These are phyloP conservation scores for Pheosia gnoma DNA, from an alignment of 2,888 invertebrate species.

Conservation along the genomic window DNA sequence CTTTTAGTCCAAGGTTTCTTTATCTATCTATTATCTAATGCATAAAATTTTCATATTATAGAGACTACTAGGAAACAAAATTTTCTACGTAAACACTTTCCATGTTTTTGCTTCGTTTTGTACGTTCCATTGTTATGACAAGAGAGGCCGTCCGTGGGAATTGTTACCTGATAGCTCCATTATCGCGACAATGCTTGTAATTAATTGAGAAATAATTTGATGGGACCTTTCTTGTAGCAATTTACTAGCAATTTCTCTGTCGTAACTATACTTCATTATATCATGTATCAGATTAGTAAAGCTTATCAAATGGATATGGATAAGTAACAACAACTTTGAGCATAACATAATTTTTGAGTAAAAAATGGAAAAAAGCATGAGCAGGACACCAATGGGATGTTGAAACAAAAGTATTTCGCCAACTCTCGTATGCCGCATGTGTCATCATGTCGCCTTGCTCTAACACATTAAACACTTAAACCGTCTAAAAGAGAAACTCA, in stretches of 20 bases:
- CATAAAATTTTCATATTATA: not conserved
- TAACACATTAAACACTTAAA: conserved; percentile 21
- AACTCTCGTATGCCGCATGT: not conserved
- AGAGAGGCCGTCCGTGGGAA: conserved; percentile 26
- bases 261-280: not conserved
- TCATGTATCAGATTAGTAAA: not conserved
- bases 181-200: conserved; percentile 21
- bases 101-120: conserved; percentile 3
- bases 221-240: conserved; percentile 18
- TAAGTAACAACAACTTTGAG: no score
- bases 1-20: no score
- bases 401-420: not conserved
- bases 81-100: not conserved
- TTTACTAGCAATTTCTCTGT: conserved; percentile 19
- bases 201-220: conserved; percentile 18
- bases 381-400: not conserved
- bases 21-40: no score
- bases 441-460: not conserved
- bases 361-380: no score
- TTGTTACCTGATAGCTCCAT: conserved; percentile 11
- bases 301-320: no score
- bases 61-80: not conserved
- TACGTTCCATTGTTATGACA: conserved; percentile 5
- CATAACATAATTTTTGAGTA: no score
- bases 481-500: conserved; percentile 49